Conservation (phyloP, 92 coral and sea anemone genomes). For the Pocillopora meandrina region DNA sequence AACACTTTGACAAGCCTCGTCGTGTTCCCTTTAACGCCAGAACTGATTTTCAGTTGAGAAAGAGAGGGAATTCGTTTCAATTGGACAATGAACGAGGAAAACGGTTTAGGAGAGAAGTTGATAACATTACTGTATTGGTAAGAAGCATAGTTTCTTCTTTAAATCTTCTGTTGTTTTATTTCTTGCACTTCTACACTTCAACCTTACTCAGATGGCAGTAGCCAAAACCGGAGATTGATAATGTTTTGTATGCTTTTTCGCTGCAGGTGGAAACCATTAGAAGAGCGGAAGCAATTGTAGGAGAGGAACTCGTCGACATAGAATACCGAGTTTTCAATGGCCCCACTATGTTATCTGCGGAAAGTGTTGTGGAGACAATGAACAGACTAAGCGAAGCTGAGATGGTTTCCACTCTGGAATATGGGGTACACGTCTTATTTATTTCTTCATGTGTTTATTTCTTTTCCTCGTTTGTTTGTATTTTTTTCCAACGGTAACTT, state of each 20-base stretch:
- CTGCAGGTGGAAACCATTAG: slow-evolving; percentile 47
- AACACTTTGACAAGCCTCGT: not conserved
- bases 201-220: not conserved
- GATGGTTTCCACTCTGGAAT: slow-evolving; percentile 27
- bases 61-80: slow-evolving; percentile 17
- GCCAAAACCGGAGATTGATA: too few species aligned
- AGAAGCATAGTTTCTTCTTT: not conserved
- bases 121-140: slow-evolving; percentile 57
- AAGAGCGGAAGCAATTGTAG: slow-evolving; percentile 48
- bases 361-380: slow-evolving; percentile 43
- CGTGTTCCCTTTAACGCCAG: not conserved
- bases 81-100: slow-evolving; percentile 12
- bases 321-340: slow-evolving; percentile 61
- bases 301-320: slow-evolving; percentile 57
- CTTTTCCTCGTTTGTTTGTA: not conserved
- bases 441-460: not conserved
- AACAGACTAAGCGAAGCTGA: slow-evolving; percentile 51
- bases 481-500: too few species aligned
- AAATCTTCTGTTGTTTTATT: not conserved
- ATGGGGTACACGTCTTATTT: slow-evolving; percentile 25
- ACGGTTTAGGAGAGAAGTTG: slow-evolving; percentile 53
- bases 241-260: not conserved
- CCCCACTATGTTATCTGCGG: slow-evolving; percentile 47
- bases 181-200: not conserved
- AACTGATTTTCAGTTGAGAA: not conserved